A percentile compares a stretch with the other conserved stretches of the same genome.
phyloP scores from a whole-genome alignment of 1,140 invertebrate species.

The Lepidotrigona ventralis region DNA sequence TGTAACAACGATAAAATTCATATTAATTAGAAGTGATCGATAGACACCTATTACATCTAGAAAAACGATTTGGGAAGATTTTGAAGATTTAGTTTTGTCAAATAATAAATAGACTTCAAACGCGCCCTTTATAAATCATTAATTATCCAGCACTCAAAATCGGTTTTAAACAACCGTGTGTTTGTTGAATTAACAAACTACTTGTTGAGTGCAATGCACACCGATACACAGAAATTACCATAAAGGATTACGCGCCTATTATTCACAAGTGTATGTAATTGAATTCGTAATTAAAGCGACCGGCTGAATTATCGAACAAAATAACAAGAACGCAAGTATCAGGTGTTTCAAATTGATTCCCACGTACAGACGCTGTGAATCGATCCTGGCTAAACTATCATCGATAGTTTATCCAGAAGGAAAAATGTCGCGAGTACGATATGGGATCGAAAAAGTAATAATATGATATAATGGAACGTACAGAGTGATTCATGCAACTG shows the following conservation, averaged over 20 bases:
- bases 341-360: slow-evolving; percentile 19
- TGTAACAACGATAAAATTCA: too few relatives aligned
- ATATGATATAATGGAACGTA: neutral
- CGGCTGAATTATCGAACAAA: slow-evolving; percentile 20
- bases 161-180: neutral
- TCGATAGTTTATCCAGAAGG: neutral
- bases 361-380: neutral
- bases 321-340: neutral
- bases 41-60: neutral
- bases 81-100: neutral
- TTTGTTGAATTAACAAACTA: slow-evolving; percentile 37
- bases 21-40: too few relatives aligned
- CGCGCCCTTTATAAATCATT: neutral
- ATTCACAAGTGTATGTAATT: slow-evolving; percentile 35
- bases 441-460: neutral
- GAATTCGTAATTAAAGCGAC: slow-evolving; percentile 40
- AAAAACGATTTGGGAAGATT: neutral
- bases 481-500: too few relatives aligned
- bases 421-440: neutral
- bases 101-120: neutral
- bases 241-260: slow-evolving; percentile 41
- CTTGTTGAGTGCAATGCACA: slow-evolving; percentile 27
- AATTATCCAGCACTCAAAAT: neutral
- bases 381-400: neutral
- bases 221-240: slow-evolving; percentile 2